These are phyloP conservation scores for Platanista minor DNA, from an alignment of 2,113 vertebrate species.

Conservation along the genomic window DNA sequence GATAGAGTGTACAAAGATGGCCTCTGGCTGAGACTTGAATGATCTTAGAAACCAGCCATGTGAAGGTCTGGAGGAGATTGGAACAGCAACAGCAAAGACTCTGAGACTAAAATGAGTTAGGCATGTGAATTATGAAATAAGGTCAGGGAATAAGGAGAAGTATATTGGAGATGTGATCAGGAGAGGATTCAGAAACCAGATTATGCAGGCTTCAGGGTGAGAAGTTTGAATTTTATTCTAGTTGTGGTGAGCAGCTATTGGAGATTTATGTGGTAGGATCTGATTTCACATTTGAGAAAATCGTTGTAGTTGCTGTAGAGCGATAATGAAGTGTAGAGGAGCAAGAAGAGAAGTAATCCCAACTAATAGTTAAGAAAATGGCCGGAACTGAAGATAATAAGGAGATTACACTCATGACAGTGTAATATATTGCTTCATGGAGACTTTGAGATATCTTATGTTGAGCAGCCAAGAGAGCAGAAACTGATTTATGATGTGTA, in stretches of 20 bases:
- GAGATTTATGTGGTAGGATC: neutral
- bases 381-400: neutral
- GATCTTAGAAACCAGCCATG: neutral
- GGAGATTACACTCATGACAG: neutral
- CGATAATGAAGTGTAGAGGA: neutral
- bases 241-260: neutral
- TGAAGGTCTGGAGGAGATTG: neutral
- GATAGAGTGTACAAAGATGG: neutral
- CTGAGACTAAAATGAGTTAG: neutral
- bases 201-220: neutral
- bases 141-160: neutral
- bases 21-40: neutral
- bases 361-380: neutral
- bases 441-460: neutral
- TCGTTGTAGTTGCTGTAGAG: neutral
- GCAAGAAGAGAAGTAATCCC: neutral
- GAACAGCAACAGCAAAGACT: neutral
- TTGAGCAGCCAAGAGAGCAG: neutral
- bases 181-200: neutral
- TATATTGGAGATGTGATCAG: neutral
- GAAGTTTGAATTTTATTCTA: conserved; percentile 24
- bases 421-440: neutral
- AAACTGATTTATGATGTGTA: neutral
- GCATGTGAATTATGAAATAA: neutral
- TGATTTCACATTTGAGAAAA: conserved; percentile 20